Base-by-base conservation (phyloP, 1,140 invertebrate species). In the Solenopsis fugax region DNA sequence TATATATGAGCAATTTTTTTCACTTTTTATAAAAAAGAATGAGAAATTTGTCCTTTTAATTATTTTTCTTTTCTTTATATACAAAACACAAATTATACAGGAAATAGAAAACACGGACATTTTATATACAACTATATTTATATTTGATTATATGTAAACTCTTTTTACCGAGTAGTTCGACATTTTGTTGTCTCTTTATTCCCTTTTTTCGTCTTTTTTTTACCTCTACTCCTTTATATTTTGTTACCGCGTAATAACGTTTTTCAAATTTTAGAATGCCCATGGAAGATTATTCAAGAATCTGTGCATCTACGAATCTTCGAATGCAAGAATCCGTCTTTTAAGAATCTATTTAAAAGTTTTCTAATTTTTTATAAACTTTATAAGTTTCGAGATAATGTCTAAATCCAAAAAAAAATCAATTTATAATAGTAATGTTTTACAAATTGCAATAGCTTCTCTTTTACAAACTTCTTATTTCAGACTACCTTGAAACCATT, bases 261-360 rank as follows among this genome's bases (percentile, higher is more conserved):
- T 41, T 54, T 85, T 58, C 13, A 76, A 64, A 86, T 64, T 89
- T 87, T 76, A 76, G 54, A 89, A 88, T 89, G 84, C 78, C 24
- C 82, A 56, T 76, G 18, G 62, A 86, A 75, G 50, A 89, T 86
- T 87, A 89, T 81, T 81, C 76, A 81, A 58, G 21, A 81, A 72
- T 81, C 48, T 54, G 48, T 52, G 13, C 64, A 67, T 78, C 18
- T 78, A 52, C 4, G 45, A 65, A 78, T 52, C 18, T 80, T 37
- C 1, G 13, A 80, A 54, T 80, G 76, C 48, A 80, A 80, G n/a
- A 13, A 67, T 62, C 24, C 18, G 24, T 80, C 7, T 45, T 41
- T 45, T n/a, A 45, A 67, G 12, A 67, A 2, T 67, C 18, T 48
- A 52, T 50, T 65, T n/a, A 7, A 13, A 16, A 50, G 29, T 65